Base-by-base conservation (phyloP, 2,797 vertebrate species). In the Zenarchopterus dispar region DNA sequence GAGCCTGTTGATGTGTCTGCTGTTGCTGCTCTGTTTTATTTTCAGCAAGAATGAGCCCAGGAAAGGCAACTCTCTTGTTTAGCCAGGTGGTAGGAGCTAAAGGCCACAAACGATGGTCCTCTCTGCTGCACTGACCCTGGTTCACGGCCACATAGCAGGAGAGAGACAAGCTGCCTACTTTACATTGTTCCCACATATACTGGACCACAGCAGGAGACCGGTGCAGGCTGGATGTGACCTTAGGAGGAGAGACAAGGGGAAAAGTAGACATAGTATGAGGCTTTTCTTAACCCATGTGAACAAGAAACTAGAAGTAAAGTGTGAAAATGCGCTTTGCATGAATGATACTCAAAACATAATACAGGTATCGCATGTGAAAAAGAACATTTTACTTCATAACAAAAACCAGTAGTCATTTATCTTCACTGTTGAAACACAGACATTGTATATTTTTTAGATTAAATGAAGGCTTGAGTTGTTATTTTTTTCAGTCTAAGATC, bases 1-100 rank as follows among this genome's bases (percentile, higher is more conserved):
- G 8, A 24, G 10, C 17, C 33, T 10, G 48, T 15, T 31, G 22
- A 47, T 16, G 8, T 15, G 16, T 69, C 24, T 59, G 57, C 74
- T 70, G 67, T 47, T 9, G 44, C 31, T n/a, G 0, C 21, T 53
- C 46, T 26, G 67, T 52, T 68, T 66, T 62, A 31, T 70, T 65
- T 77, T 58, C 55, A 60, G 58, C 45, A 24, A 59, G 45, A 43
- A 62, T 36, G 47, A 33, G 44, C 53, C 24, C 48, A 9, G 22
- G 55, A 33, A 23, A n/a, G 44, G 28, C 62, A 0, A 46, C 21
- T 56, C 54, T 39, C 67, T 69, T 60, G 54, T 79, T 77, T 56
- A 76, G 80, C 85, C 89, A 88, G 86, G 81, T 87, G 88, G 84
- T 42, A 33, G 63, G 45, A 85, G 83, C 61, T 65, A 86, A 87